Conservation (phyloP, 2,888 invertebrate genomes). For the Sympetrum striolatum region DNA sequence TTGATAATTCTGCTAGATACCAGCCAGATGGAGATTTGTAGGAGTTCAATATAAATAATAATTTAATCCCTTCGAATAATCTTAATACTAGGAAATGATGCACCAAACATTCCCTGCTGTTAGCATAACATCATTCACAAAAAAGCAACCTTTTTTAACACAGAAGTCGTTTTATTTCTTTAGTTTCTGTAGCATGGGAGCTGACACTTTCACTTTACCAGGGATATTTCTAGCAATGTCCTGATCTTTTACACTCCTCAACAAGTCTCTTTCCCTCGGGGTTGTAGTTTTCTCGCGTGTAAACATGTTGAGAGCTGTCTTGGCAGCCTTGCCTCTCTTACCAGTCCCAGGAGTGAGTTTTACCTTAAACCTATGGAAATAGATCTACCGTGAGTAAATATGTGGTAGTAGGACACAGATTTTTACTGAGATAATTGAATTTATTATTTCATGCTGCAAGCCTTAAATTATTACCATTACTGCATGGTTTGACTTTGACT, state of each 20-base stretch:
- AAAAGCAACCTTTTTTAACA: no score
- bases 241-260: slow-evolving; percentile 93
- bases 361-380: slow-evolving; percentile 79
- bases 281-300: slow-evolving; percentile 78
- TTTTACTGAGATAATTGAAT: no score
- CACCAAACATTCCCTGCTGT: no score
- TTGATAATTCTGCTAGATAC: no score
- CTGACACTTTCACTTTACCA: slow-evolving; percentile 94
- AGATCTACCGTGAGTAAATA: neutral
- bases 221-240: slow-evolving; percentile 93
- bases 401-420: neutral
- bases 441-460: no score
- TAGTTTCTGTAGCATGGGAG: slow-evolving; percentile 72
- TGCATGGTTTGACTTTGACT: no score
- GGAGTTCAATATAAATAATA: no score
- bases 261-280: slow-evolving; percentile 83
- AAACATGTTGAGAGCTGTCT: slow-evolving; percentile 89
- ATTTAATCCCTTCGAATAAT: no score
- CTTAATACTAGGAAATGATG: no score
- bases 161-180: slow-evolving; percentile 46
- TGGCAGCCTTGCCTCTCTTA: slow-evolving; percentile 94
- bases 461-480: no score
- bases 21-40: no score
- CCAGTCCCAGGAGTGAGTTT: slow-evolving; percentile 94
- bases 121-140: no score